Conservation (phyloP, 2,797 vertebrate genomes). For the Pitangus sulphuratus region DNA sequence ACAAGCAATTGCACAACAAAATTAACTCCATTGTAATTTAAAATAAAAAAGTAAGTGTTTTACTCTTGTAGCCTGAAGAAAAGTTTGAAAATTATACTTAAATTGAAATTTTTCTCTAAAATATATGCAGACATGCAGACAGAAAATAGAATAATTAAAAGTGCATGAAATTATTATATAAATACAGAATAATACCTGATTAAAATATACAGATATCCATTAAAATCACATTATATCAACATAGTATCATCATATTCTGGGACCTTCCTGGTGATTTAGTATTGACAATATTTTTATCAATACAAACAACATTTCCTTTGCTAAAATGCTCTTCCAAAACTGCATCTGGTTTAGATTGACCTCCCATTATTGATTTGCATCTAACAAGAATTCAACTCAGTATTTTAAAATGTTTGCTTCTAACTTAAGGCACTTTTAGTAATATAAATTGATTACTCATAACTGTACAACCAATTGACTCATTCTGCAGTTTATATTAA, state of each 20-base stretch:
- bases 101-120: neutral
- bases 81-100: neutral
- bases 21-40: neutral
- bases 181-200: neutral
- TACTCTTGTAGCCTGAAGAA: neutral
- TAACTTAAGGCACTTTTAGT: slow-evolving; percentile 37
- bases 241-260: neutral
- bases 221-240: neutral
- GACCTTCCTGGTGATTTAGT: neutral
- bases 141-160: slow-evolving; percentile 18
- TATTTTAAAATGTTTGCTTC: slow-evolving; percentile 50
- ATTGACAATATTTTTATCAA: slow-evolving; percentile 37
- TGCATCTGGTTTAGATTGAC: slow-evolving; percentile 20
- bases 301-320: slow-evolving; percentile 56
- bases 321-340: slow-evolving; percentile 29
- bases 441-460: slow-evolving; percentile 57
- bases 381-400: slow-evolving; percentile 17
- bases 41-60: neutral
- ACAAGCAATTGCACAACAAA: slow-evolving; percentile 14
- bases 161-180: neutral
- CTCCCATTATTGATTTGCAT: slow-evolving; percentile 46
- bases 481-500: slow-evolving; percentile 62
- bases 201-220: neutral
- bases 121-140: accelerated
- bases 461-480: slow-evolving; percentile 45